Percentiles rank a stretch among this genome's conserved stretches.
Conservation (phyloP, 2,888 invertebrate species). For the Thecocarcelia acutangulata region DNA sequence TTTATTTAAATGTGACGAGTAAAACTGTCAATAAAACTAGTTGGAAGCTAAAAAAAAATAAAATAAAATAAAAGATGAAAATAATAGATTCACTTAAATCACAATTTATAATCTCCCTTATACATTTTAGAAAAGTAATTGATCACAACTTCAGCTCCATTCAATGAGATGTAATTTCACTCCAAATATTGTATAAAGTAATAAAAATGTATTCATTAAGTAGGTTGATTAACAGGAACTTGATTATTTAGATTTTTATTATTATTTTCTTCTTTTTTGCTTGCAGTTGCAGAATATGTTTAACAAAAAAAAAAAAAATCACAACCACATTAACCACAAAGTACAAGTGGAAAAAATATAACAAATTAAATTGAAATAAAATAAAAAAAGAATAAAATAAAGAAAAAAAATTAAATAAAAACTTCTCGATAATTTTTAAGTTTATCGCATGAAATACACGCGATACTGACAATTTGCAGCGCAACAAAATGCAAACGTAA, state of each 20-base stretch:
- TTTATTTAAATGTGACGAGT: no score
- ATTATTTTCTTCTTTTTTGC: background rate
- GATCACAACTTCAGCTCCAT: constrained; percentile 14
- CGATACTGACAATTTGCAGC: constrained; percentile 61
- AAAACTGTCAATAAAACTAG: no score
- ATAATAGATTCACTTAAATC: background rate
- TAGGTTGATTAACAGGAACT: constrained; percentile 58
- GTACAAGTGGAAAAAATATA: constrained; percentile 25
- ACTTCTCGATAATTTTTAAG: constrained; percentile 54
- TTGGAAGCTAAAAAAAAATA: no score
- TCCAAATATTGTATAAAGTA: constrained; percentile 12
- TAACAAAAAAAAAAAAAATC: constrained; percentile 34
- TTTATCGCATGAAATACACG: constrained; percentile 55
- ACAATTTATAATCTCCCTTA: constrained; percentile 5
- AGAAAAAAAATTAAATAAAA: background rate
- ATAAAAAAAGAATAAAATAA: constrained; percentile 6
- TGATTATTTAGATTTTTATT: constrained; percentile 37
- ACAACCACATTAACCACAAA: constrained; percentile 55
- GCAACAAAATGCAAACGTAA: constrained; percentile 14
- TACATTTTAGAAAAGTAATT: constrained; percentile 4
- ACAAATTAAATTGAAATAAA: constrained; percentile 33
- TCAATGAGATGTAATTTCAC: constrained; percentile 33
- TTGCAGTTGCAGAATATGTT: background rate
- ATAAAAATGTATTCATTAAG: constrained; percentile 25
- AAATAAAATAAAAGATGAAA: background rate